A percentile compares a stretch with the other conserved stretches of the same genome.
phyloP scores from a whole-genome alignment of 2,797 vertebrate species.

The Acanthurus leucopareius region DNA sequence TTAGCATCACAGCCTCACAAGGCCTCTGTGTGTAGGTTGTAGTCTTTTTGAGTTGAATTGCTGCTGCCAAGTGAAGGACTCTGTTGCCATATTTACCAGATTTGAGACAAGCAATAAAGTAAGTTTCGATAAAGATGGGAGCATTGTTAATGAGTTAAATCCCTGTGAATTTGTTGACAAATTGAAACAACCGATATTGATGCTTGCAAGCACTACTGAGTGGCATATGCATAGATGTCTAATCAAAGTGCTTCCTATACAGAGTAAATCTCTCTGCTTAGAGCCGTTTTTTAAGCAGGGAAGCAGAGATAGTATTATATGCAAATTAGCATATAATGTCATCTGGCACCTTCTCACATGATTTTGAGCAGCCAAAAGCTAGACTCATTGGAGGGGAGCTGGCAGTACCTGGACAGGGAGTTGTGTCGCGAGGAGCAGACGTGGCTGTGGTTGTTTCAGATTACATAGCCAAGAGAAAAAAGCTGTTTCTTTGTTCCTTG shows the following conservation, averaged over 20 bases:
- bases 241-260: conserved; percentile 4
- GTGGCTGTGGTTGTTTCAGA: conserved; percentile 29
- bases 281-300: conserved; percentile 27
- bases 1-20: background rate
- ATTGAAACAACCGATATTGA: conserved; percentile 16
- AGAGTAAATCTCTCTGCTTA: conserved; percentile 6
- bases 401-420: conserved; percentile 50
- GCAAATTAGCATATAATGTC: conserved; percentile 57
- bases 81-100: conserved; percentile 36
- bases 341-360: conserved; percentile 30
- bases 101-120: conserved; percentile 8
- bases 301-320: conserved; percentile 42
- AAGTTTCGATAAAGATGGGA: conserved; percentile 42
- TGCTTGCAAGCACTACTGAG: conserved; percentile 7
- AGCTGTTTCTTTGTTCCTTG: conserved; percentile 47
- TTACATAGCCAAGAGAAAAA: conserved; percentile 53
- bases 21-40: background rate
- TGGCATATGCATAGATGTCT: conserved; percentile 24
- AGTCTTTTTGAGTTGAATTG: conserved; percentile 18
- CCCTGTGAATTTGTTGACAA: conserved; percentile 36
- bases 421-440: conserved; percentile 16
- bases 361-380: conserved; percentile 32
- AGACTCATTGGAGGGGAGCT: conserved; percentile 27
- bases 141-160: conserved; percentile 28
- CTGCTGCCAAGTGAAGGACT: conserved; percentile 35